phyloP scores from a whole-genome alignment of 2,113 vertebrate species.

The Archocentrus centrarchus region DNA sequence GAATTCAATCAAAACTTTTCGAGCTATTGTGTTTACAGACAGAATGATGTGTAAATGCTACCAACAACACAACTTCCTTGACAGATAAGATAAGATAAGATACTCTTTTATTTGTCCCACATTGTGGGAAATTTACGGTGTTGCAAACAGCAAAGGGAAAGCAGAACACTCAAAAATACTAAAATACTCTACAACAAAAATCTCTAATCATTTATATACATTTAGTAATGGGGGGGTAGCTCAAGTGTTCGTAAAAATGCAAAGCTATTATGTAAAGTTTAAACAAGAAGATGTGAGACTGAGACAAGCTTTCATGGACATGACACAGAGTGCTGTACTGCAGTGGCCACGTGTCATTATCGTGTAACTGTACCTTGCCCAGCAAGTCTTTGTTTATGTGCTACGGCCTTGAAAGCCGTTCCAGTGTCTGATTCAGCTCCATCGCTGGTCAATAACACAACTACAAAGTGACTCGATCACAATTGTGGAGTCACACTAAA shows the following conservation, averaged over 20 bases:
- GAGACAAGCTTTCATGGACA: background rate
- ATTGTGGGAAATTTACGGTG: too few species aligned
- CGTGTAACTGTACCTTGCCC: constrained; percentile 8
- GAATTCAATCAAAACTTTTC: too few species aligned
- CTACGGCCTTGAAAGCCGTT: constrained; percentile 39
- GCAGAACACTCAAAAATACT: too few species aligned
- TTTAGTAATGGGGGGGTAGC: too few species aligned
- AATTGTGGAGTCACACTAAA: constrained; percentile 13
- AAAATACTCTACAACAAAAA: too few species aligned
- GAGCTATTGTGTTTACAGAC: too few species aligned
- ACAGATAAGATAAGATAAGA: too few species aligned
- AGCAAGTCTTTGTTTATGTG: constrained; percentile 11
- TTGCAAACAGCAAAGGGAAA: too few species aligned
- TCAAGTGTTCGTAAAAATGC: background rate
- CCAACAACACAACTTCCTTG: too few species aligned
- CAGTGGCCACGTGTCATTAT: constrained; percentile 26
- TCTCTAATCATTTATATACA: too few species aligned
- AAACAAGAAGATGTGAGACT: background rate
- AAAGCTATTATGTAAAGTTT: constrained; percentile 1
- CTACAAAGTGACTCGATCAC: constrained; percentile 33
- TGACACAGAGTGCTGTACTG: background rate
- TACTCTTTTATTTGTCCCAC: too few species aligned
- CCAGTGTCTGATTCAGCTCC: constrained; percentile 47
- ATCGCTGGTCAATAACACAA: constrained; percentile 25
- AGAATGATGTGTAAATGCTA: too few species aligned